A percentile compares a stretch with the other conserved stretches of the same genome.
phyloP scores from a whole-genome alignment of 2,113 vertebrate species.

The Sclerurus mexicanus region DNA sequence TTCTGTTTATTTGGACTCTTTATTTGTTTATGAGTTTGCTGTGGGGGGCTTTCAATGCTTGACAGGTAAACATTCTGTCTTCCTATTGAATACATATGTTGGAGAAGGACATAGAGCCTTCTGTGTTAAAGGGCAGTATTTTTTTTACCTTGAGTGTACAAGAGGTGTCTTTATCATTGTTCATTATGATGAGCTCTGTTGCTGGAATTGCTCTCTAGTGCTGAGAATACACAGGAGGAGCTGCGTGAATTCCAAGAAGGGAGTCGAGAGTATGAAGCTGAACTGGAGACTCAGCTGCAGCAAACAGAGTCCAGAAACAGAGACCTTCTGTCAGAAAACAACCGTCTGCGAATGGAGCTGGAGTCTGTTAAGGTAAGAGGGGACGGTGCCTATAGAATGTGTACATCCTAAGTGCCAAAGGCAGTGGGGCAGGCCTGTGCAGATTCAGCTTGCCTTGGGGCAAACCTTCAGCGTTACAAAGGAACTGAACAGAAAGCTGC shows the following conservation, averaged over 20 bases:
- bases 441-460: background rate
- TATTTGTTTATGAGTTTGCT: background rate
- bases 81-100: background rate
- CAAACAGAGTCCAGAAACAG: slow-evolving; percentile 89
- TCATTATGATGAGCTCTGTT: background rate
- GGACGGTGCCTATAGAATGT: fast-evolving
- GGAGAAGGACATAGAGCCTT: background rate
- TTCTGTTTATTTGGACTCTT: background rate
- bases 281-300: slow-evolving; percentile 91
- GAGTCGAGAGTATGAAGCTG: slow-evolving; percentile 95
- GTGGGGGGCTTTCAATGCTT: background rate
- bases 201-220: slow-evolving; percentile 72
- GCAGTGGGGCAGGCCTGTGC: background rate
- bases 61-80: background rate
- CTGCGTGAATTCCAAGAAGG: slow-evolving; percentile 95
- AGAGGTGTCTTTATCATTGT: fast-evolving
- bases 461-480: background rate
- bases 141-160: background rate
- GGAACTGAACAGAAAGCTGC: background rate
- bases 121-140: background rate
- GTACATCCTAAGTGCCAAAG: background rate
- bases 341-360: slow-evolving; percentile 84
- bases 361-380: slow-evolving; percentile 86
- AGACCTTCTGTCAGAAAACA: slow-evolving; percentile 89
- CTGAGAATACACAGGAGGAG: slow-evolving; percentile 86